Conservation (phyloP, 2,797 vertebrate species). For the Melanotaenia nigrans region DNA sequence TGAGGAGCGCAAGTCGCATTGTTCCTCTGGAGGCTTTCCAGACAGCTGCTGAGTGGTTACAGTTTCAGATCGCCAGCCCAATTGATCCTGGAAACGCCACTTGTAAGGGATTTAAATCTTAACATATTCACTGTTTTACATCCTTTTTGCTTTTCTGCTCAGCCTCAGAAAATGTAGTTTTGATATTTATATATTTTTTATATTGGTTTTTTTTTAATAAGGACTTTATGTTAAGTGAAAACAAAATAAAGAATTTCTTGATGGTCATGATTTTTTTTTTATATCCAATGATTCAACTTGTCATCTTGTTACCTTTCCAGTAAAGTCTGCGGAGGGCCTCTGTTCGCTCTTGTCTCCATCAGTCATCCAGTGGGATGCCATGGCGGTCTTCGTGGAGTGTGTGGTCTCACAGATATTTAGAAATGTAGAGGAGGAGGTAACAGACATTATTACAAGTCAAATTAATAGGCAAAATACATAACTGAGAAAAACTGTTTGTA, state of each 20-base stretch:
- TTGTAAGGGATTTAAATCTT: constrained; percentile 79
- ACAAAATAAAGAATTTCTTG: not conserved
- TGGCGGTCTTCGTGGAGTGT: constrained; percentile 94
- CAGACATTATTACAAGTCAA: fast-evolving
- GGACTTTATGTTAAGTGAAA: not conserved
- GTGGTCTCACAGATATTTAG: constrained; percentile 89
- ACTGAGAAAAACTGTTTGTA: not conserved
- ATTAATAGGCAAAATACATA: not conserved
- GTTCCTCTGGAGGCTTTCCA: constrained; percentile 91
- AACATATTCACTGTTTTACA: not conserved
- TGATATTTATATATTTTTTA: no score
- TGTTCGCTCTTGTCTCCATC: constrained; percentile 91
- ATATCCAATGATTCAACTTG: not conserved
- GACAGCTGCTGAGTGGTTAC: constrained; percentile 91
- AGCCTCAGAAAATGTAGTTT: not conserved
- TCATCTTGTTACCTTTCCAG: constrained; percentile 54
- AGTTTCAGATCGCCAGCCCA: constrained; percentile 86
- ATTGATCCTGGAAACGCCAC: constrained; percentile 83
- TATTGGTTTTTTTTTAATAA: not conserved
- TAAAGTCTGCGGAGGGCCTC: constrained; percentile 85
- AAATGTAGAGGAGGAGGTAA: constrained; percentile 89
- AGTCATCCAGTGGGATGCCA: constrained; percentile 95
- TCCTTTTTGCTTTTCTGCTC: not conserved
- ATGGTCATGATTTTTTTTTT: not conserved
- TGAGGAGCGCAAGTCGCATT: constrained; percentile 89